A percentile compares a stretch with the other conserved stretches of the same genome.
Conservation (phyloP, 2,797 vertebrate species). For the Xenopus petersii region DNA sequence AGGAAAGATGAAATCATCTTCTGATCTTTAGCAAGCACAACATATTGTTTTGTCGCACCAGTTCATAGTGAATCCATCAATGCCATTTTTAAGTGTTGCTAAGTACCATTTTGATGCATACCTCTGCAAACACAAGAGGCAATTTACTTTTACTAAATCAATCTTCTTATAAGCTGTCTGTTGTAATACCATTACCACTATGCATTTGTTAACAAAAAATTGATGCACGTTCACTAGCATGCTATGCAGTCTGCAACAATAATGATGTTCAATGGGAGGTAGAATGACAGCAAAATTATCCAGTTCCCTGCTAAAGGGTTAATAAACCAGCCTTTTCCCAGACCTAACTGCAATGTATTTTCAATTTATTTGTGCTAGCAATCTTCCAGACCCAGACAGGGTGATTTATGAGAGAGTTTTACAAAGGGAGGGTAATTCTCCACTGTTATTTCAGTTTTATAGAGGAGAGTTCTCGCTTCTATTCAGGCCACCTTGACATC, state of each 20-base stretch:
- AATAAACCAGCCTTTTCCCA: constrained; percentile 2
- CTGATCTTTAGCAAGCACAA: too few species aligned
- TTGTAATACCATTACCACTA: neutral
- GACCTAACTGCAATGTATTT: constrained; percentile 26
- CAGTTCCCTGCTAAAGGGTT: constrained; percentile 18
- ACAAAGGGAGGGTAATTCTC: constrained; percentile 20
- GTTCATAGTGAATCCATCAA: too few species aligned
- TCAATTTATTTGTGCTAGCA: constrained; percentile 35
- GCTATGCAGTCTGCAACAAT: neutral
- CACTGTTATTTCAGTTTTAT: constrained; percentile 35
- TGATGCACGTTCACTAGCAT: neutral
- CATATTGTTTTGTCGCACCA: too few species aligned
- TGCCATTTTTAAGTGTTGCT: neutral
- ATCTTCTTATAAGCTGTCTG: neutral
- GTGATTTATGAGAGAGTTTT: constrained; percentile 41
- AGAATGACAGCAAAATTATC: constrained; percentile 18
- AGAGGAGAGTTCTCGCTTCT: constrained; percentile 14
- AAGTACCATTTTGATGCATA: too few species aligned
- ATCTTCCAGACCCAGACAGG: constrained; percentile 31
- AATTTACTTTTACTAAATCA: too few species aligned
- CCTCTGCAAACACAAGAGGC: too few species aligned
- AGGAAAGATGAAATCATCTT: too few species aligned
- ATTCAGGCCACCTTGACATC: constrained; percentile 40
- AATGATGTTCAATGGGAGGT: neutral
- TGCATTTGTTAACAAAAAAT: too few species aligned